Base-by-base conservation (phyloP, 2,888 invertebrate genomes). In the Cabera pusaria region DNA sequence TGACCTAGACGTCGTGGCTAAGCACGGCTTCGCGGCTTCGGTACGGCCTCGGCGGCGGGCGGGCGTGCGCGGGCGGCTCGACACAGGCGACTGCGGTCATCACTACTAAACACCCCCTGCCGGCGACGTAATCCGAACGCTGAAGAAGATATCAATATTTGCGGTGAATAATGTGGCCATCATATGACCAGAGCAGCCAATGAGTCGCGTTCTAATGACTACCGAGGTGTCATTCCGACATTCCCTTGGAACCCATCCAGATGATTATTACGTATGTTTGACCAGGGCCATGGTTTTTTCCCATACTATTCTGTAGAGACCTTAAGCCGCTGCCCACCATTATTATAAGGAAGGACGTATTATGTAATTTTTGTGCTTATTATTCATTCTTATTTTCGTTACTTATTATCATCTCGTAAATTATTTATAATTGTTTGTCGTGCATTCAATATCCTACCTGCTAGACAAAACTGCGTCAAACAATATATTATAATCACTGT, bases 71-170 rank as follows among this genome's bases (percentile, higher is more conserved):
- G 72, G 72, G 77, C 81, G 79, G 76, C 78, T 74, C 68, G 66
- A 71, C 77, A 70, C 73, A 64, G 66, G 71, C 79, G 82, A 82
- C 86, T 84, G 87, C 78, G 82, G 79, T 71, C 75, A 72, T 65
- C 74, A 67, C 68, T 63, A 69, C 69, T 66, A 69, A 73, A 60
- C 76, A 72, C 70, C 74, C 73, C 75, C 71, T 70, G 68, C 56
- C 66, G 66, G 55, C 40, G 8, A 3, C 72, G 85, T 85, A 87
- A 87, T 81, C 68, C 78, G 79, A 84, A 82, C 86, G 68, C 66
- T 59, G 66, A 64, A 64, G 64, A 73, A 71, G 78, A 85, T 85
- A 87, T 86, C 78, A 72, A 80, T 85, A 72, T 81, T 80, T 84
- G 88, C 73, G 86, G 85, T 84, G 73, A 78, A 80, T 67, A 69